Evolutionary conservation across 2,113 vertebrate genomes (phyloP), one percentile per base, ranked within the genome.

Genomic region (Okapia johnstoni): DNA sequence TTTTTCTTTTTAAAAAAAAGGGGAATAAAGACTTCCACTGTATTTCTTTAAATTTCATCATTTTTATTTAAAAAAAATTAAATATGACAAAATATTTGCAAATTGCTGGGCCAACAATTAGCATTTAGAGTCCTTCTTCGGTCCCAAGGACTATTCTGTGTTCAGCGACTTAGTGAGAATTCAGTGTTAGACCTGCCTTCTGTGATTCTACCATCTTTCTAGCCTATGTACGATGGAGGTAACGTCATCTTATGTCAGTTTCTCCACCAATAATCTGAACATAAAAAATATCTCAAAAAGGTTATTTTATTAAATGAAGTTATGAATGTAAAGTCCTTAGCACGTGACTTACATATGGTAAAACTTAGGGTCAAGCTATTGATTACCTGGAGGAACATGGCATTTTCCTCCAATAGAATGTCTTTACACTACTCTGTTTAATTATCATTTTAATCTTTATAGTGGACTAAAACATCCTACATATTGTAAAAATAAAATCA

Each of bases 401-500:
- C 60, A 96, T 91, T 96, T 95, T 88, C 85, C 90, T 52, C 26
- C 66, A 88, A 58, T 0, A 88, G 28, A 58, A 50, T 54, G 33
- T 52, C 93, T 79, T 80, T 88, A 55, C 6, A 61, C 19, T 93
- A 93, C 16, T 60, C 36, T 85, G 4, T 46, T 7, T 58, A 90
- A 88, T 70, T 66, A 94, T 36, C 70, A 61, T 52, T 94, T 85
- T 73, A 91, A 83, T 89, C 33, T 92, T 90, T 85, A 88, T 0
- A 92, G 61, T 54, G 52, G 28, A 94, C 43, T 76, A 92, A 90
- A 86, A 84, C n/a, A 93, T 81, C 30, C 63, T 92, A 92, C 30
- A 85, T 60, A 60, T 95, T n/a, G 70, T 83, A 79, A 93, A 89
- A 86, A 80, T 85, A 93, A 90, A 96, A 80, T 81, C 36, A 93